These are phyloP conservation scores for Furnarius figulus DNA, from an alignment of 2,113 vertebrate species.

Conservation along the genomic window DNA sequence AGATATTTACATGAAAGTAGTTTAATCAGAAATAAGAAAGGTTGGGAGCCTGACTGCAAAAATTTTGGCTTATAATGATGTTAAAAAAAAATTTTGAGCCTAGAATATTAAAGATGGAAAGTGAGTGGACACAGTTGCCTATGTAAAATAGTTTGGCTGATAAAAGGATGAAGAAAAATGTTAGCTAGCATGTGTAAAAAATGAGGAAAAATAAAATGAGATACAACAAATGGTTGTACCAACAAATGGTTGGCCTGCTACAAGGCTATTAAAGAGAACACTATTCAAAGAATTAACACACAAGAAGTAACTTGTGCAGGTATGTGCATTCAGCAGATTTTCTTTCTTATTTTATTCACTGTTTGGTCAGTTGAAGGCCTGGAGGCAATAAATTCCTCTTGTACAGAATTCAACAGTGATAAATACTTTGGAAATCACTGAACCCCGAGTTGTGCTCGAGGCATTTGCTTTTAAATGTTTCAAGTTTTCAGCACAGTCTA, in stretches of 20 bases:
- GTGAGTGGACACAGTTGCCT: background rate
- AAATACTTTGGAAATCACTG: slow-evolving; percentile 54
- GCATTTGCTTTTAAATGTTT: slow-evolving; percentile 54
- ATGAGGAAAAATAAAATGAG: background rate
- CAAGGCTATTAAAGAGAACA: background rate
- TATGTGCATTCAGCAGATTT: slow-evolving; percentile 21
- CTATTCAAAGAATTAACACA: background rate
- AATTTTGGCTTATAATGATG: background rate
- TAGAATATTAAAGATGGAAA: background rate
- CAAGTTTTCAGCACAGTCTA: background rate
- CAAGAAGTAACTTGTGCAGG: slow-evolving; percentile 7
- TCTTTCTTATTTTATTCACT: slow-evolving; percentile 14
- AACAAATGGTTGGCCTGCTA: background rate
- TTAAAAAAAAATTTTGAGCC: background rate
- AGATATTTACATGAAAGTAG: background rate
- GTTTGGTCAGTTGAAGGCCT: slow-evolving; percentile 48
- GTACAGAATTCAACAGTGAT: slow-evolving; percentile 40
- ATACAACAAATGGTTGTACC: background rate
- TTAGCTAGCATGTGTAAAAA: background rate
- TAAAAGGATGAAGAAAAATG: background rate
- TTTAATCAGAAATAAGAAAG: background rate
- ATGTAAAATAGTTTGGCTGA: background rate
- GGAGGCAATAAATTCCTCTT: slow-evolving; percentile 47
- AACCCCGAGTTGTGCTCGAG: background rate
- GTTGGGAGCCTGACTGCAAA: background rate